These are phyloP conservation scores for Boloria selene DNA, from an alignment of 2,888 invertebrate species.

Conservation along the genomic window DNA sequence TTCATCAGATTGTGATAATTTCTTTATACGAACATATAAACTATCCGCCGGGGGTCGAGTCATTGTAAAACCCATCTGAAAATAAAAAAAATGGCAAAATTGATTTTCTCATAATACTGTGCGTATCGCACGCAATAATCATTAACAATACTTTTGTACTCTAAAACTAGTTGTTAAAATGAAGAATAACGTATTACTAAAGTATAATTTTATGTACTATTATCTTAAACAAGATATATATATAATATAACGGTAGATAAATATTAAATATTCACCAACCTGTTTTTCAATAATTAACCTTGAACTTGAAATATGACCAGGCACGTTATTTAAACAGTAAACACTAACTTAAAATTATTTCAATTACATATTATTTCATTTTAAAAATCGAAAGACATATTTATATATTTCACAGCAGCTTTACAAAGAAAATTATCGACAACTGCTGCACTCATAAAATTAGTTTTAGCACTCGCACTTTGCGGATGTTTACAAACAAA, in stretches of 20 bases:
- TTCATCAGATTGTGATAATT: slow-evolving; percentile 73
- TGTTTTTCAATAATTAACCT: slow-evolving; percentile 50
- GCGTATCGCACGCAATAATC: background rate
- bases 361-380: too few relatives aligned
- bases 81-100: slow-evolving; percentile 40
- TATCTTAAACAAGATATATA: slow-evolving; percentile 15
- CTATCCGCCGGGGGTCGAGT: slow-evolving; percentile 58
- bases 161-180: too few relatives aligned
- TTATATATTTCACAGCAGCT: too few relatives aligned
- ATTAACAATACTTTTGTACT: background rate
- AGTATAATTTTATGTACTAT: too few relatives aligned
- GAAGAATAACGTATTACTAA: too few relatives aligned
- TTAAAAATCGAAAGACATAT: too few relatives aligned
- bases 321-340: slow-evolving; percentile 22
- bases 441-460: slow-evolving; percentile 7
- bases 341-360: too few relatives aligned
- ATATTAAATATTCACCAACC: slow-evolving; percentile 34
- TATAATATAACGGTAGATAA: slow-evolving; percentile 44
- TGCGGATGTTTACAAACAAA: slow-evolving; percentile 42
- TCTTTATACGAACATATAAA: slow-evolving; percentile 74
- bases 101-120: background rate
- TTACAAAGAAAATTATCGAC: too few relatives aligned
- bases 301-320: slow-evolving; percentile 57
- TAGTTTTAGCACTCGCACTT: slow-evolving; percentile 11
- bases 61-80: slow-evolving; percentile 69